These are phyloP conservation scores for Phalloptychus januarius DNA, from an alignment of 2,797 vertebrate genomes.

Conservation along the genomic window DNA sequence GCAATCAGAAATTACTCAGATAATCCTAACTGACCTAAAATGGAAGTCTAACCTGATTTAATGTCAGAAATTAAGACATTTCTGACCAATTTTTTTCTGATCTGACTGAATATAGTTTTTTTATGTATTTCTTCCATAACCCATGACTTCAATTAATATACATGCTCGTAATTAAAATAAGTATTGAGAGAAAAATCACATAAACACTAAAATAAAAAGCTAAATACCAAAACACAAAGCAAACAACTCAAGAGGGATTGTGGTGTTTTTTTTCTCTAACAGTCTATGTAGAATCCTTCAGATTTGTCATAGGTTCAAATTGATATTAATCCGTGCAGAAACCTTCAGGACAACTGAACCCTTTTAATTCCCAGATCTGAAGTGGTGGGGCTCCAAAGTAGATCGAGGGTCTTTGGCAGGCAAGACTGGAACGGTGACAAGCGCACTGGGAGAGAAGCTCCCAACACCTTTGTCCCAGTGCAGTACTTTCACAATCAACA, in stretches of 20 bases:
- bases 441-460: slow-evolving; percentile 25
- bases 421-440: slow-evolving; percentile 10
- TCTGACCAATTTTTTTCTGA: not conserved
- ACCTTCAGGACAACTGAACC: slow-evolving; percentile 46
- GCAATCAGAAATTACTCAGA: not conserved
- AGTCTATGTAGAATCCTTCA: slow-evolving; percentile 57
- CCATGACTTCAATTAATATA: slow-evolving; percentile 25
- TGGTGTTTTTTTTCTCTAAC: slow-evolving; percentile 40
- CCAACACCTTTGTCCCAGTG: slow-evolving; percentile 42
- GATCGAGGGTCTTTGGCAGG: slow-evolving; percentile 26
- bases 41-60: not conserved
- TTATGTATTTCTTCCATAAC: slow-evolving; percentile 17
- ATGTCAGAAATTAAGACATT: not conserved
- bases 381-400: slow-evolving; percentile 28
- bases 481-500: slow-evolving; percentile 41
- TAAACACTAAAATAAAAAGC: slow-evolving; percentile 31
- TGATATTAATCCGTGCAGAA: slow-evolving; percentile 51
- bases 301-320: slow-evolving; percentile 66
- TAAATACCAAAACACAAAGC: slow-evolving; percentile 41
- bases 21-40: not conserved
- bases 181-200: slow-evolving; percentile 30
- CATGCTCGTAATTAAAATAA: slow-evolving; percentile 43
- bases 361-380: slow-evolving; percentile 36
- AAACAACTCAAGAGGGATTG: slow-evolving; percentile 12
- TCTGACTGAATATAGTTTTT: not conserved